These are phyloP conservation scores for Diplodus puntazzo DNA, from an alignment of 2,797 vertebrate genomes.

Conservation along the genomic window DNA sequence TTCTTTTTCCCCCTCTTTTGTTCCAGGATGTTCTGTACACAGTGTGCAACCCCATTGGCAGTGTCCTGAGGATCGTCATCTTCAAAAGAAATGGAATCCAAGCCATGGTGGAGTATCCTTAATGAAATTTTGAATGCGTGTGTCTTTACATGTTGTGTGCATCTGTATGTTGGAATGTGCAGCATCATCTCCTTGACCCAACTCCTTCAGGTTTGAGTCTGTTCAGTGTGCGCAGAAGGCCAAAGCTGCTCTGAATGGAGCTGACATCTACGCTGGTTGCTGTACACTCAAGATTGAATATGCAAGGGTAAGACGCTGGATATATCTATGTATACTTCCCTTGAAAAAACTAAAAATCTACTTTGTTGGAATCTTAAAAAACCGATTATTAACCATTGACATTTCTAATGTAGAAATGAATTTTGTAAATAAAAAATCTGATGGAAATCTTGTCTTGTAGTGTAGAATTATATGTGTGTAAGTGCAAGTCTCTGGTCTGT, in stretches of 20 bases:
- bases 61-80: slow-evolving; percentile 96
- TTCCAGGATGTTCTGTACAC: slow-evolving; percentile 95
- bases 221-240: slow-evolving; percentile 96
- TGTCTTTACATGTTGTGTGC: slow-evolving; percentile 8
- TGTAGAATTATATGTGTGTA: too few species aligned
- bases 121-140: background rate
- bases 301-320: slow-evolving; percentile 89
- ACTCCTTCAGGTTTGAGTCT: slow-evolving; percentile 89
- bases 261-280: slow-evolving; percentile 98
- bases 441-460: too few species aligned
- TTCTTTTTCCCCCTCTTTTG: background rate
- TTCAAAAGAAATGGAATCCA: slow-evolving; percentile 99
- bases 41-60: slow-evolving; percentile 97
- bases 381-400: too few species aligned
- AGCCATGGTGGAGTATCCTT: slow-evolving; percentile 99
- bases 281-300: slow-evolving; percentile 99
- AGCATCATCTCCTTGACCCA: slow-evolving; percentile 85
- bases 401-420: too few species aligned
- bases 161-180: slow-evolving; percentile 14
- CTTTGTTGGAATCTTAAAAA: too few species aligned
- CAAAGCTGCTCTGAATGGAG: slow-evolving; percentile 97
- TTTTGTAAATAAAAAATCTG: too few species aligned
- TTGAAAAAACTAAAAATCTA: too few species aligned
- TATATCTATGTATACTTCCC: too few species aligned
- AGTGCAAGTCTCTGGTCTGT: too few species aligned